phyloP scores from a whole-genome alignment of 2,797 vertebrate genomes.

The Anas georgica region DNA sequence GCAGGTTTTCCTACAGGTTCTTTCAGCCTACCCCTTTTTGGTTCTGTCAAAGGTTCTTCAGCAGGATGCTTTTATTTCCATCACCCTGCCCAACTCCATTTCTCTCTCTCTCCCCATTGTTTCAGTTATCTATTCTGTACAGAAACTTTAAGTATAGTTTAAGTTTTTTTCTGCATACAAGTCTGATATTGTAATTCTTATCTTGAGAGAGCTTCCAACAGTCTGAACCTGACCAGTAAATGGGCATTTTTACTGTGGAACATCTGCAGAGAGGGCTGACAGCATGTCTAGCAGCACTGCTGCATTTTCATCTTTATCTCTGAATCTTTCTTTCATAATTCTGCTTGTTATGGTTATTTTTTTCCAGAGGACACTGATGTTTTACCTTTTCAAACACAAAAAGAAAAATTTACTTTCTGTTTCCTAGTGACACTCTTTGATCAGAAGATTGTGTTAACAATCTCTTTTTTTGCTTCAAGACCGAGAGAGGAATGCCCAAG shows the following conservation, averaged over 20 bases:
- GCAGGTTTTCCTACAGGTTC: neutral
- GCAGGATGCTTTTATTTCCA: neutral
- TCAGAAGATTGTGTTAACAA: conserved; percentile 51
- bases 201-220: neutral
- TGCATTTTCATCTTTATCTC: neutral
- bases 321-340: neutral
- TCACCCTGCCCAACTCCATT: neutral
- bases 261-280: neutral
- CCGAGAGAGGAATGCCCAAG: neutral
- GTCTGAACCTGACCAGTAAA: neutral
- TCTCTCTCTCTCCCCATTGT: neutral
- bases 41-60: neutral
- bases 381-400: conserved; percentile 37
- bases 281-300: neutral
- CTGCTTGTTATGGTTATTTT: neutral
- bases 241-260: neutral
- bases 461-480: conserved; percentile 15
- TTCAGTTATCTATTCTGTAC: neutral
- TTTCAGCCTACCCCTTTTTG: neutral
- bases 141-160: neutral
- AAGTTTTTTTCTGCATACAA: neutral
- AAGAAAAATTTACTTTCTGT: conserved; percentile 12
- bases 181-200: neutral
- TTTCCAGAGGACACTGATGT: neutral
- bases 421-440: conserved; percentile 14